Conservation (phyloP, 2,888 invertebrate species). For the Sussaba pulchella region DNA sequence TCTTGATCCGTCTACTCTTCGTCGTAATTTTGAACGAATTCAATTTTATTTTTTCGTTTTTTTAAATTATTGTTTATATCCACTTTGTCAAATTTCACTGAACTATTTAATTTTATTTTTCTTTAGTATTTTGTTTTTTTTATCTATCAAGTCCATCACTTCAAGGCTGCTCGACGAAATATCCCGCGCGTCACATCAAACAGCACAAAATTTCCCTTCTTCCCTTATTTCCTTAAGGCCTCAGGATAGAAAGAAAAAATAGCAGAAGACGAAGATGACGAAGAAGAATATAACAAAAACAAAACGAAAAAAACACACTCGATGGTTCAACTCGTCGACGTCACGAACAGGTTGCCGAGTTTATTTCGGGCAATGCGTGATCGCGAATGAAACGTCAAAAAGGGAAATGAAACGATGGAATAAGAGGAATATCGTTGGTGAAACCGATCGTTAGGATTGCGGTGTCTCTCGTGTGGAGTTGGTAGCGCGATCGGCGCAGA, state of each 20-base stretch:
- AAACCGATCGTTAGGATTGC: no score
- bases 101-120: conserved; percentile 1
- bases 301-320: neutral
- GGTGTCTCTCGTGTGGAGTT: conserved; percentile 41
- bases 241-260: neutral
- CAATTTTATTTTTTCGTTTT: conserved; percentile 3
- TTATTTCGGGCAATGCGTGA: conserved; percentile 11
- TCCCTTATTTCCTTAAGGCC: no score
- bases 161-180: neutral
- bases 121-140: neutral
- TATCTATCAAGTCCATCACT: neutral
- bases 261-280: no score
- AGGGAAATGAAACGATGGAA: conserved; percentile 41
- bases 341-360: conserved; percentile 47
- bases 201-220: conserved; percentile 14
- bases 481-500: conserved; percentile 79
- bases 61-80: neutral
- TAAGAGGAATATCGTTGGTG: no score
- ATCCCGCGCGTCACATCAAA: neutral
- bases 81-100: conserved; percentile 48
- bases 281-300: neutral
- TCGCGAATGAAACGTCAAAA: conserved; percentile 66
- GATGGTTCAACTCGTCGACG: neutral
- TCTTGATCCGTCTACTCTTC: no score
- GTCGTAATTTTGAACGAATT: neutral